Percentiles rank a stretch among this genome's conserved stretches.
phyloP scores from a whole-genome alignment of 2,113 vertebrate genomes.

The Amazona guildingii region DNA sequence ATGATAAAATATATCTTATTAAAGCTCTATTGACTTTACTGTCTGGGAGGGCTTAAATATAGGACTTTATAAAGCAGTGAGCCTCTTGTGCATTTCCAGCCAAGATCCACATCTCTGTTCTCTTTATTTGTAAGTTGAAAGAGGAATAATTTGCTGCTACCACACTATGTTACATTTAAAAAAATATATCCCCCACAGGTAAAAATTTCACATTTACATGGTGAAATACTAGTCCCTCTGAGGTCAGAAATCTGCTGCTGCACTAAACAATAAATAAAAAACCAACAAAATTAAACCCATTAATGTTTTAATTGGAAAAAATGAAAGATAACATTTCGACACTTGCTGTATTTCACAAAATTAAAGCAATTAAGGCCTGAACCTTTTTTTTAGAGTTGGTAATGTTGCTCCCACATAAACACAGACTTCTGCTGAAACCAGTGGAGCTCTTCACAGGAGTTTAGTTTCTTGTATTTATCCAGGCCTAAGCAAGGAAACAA shows the following conservation, averaged over 20 bases:
- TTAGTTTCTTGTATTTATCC: background rate
- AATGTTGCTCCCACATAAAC: accelerated
- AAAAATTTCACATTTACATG: background rate
- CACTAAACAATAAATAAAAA: background rate
- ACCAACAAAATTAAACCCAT: background rate
- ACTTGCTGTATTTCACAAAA: background rate
- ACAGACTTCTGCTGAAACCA: background rate
- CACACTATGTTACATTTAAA: background rate
- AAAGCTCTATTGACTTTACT: background rate
- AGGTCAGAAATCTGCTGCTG: background rate
- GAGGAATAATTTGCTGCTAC: background rate
- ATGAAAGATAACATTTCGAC: background rate
- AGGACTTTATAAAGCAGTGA: background rate
- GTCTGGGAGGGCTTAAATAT: background rate
- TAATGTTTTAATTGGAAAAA: background rate
- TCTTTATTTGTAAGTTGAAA: background rate
- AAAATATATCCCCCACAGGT: background rate
- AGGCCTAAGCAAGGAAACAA: background rate
- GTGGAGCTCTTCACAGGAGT: background rate
- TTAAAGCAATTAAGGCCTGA: background rate
- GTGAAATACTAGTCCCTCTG: background rate
- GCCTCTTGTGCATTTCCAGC: background rate
- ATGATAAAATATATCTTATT: background rate
- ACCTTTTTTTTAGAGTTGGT: background rate
- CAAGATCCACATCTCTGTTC: background rate